Conservation (phyloP, 2,888 invertebrate species). For the Melanostoma scalare region DNA sequence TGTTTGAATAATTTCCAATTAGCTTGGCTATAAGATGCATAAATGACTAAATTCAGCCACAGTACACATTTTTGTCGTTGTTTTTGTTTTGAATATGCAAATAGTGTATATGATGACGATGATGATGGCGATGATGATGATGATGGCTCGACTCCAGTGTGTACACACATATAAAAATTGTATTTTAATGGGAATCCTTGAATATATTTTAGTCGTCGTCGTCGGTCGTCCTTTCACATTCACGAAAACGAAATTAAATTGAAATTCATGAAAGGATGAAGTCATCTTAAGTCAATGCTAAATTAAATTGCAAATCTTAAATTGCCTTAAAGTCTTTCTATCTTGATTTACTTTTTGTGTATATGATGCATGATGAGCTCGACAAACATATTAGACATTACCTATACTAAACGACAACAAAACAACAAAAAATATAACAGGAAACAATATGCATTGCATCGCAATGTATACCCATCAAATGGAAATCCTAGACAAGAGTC, state of each 20-base stretch:
- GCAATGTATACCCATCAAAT: conserved; percentile 10
- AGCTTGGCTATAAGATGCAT: conserved; percentile 46
- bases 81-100: conserved; percentile 58
- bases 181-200: conserved; percentile 50
- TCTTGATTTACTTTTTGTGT: no score
- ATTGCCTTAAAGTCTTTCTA: background rate
- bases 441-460: background rate
- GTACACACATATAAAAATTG: conserved; percentile 10
- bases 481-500: conserved; percentile 24
- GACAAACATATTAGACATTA: no score
- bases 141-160: background rate
- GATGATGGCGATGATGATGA: no score
- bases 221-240: conserved; percentile 27
- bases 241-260: conserved; percentile 33
- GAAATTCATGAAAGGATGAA: conserved; percentile 47
- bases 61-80: conserved; percentile 15
- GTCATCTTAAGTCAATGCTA: conserved; percentile 39
- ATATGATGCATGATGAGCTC: no score
- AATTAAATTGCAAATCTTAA: conserved; percentile 41
- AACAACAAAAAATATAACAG: background rate
- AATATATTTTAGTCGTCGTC: conserved; percentile 41
- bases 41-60: conserved; percentile 45
- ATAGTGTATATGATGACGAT: conserved; percentile 10
- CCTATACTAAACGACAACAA: no score
- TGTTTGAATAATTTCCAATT: conserved; percentile 54